Evolutionary conservation across 2,113 vertebrate genomes (phyloP).

Genomic region (Festucalex cinctus): DNA sequence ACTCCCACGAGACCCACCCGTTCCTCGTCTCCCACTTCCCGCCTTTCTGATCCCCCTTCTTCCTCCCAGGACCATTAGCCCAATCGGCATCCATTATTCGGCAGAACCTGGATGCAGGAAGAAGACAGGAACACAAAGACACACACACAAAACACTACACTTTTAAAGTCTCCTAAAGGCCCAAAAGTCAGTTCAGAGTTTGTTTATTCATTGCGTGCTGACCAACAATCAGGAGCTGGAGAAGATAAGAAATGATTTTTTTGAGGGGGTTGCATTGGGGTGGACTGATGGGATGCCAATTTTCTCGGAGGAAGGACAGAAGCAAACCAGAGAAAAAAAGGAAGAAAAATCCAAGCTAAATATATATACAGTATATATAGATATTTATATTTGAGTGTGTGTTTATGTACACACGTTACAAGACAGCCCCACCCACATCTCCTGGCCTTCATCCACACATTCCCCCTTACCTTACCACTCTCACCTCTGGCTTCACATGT

Average conservation of each 20-base stretch:
- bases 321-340: slow-evolving; percentile 13
- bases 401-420: slow-evolving; percentile 34
- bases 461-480: slow-evolving; percentile 52
- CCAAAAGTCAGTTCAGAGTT: slow-evolving; percentile 1
- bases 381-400: slow-evolving; percentile 52
- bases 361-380: slow-evolving; percentile 56
- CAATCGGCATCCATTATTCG: not conserved
- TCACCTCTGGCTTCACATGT: slow-evolving; percentile 69
- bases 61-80: slow-evolving; percentile 39
- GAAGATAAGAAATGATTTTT: slow-evolving; percentile 8
- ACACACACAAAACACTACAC: slow-evolving; percentile 25
- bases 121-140: slow-evolving; percentile 25
- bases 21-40: slow-evolving; percentile 21
- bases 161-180: slow-evolving; percentile 30
- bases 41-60: not conserved
- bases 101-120: slow-evolving; percentile 1
- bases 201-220: slow-evolving; percentile 45
- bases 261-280: slow-evolving; percentile 10
- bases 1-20: slow-evolving; percentile 26
- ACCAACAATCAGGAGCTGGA: slow-evolving; percentile 14
- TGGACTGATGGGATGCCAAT: slow-evolving; percentile 44
- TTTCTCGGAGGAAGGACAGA: slow-evolving; percentile 31
- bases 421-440: slow-evolving; percentile 8
- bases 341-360: slow-evolving; percentile 52
- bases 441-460: slow-evolving; percentile 14